Evolutionary conservation across 2,113 vertebrate genomes (phyloP).

Genomic region (Atherinomorus stipes): DNA sequence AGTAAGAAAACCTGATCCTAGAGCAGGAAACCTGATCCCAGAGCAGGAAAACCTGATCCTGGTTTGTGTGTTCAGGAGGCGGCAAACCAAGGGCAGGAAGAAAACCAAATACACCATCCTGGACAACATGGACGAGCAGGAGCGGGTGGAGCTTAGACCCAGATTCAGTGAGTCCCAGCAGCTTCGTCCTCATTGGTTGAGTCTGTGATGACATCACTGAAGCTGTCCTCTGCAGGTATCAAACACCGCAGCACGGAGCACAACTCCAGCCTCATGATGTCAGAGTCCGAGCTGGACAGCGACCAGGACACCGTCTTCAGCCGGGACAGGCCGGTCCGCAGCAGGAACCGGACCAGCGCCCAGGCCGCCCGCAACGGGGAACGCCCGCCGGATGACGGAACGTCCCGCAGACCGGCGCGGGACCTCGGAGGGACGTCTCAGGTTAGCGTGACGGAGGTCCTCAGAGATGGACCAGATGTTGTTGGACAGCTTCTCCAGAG

Average conservation of each 20-base stretch:
- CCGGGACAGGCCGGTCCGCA: conserved; percentile 82
- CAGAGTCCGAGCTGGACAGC: conserved; percentile 92
- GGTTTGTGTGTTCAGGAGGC: conserved; percentile 71
- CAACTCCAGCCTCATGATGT: conserved; percentile 94
- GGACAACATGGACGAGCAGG: conserved; percentile 93
- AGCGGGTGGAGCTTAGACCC: conserved; percentile 90
- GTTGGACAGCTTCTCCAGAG: too few relatives aligned
- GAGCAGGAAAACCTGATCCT: too few relatives aligned
- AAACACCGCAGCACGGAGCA: conserved; percentile 94
- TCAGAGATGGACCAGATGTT: too few relatives aligned
- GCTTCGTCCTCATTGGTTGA: too few relatives aligned
- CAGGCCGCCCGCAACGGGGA: conserved; percentile 82
- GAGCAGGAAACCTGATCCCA: too few relatives aligned
- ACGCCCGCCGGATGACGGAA: conserved; percentile 78
- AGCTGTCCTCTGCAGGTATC: conserved; percentile 80
- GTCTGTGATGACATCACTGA: too few relatives aligned
- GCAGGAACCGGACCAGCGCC: conserved; percentile 74
- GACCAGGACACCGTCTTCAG: conserved; percentile 93
- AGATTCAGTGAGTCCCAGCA: conserved; percentile 85
- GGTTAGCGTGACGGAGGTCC: too few relatives aligned
- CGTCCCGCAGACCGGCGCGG: neutral
- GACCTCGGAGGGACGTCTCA: too few relatives aligned
- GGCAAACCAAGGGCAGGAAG: conserved; percentile 88
- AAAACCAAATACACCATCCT: conserved; percentile 92
- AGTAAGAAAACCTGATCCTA: too few relatives aligned